Evolutionary conservation across 1,140 invertebrate species (phyloP).

Genomic region (Solen grandis): DNA sequence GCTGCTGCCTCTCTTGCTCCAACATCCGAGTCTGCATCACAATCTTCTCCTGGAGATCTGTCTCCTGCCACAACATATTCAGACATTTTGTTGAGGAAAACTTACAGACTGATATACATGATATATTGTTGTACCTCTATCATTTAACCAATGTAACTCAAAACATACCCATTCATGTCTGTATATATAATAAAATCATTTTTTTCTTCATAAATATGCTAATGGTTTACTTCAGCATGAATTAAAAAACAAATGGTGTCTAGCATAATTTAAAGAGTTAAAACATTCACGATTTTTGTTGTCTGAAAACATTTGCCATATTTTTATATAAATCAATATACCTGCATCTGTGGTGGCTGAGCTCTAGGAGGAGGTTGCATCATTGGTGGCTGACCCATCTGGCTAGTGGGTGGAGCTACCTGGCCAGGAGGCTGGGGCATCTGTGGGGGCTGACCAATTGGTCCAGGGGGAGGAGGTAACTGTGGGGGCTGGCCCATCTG

Average conservation of each 20-base stretch:
- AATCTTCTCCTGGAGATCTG: conserved; percentile 57
- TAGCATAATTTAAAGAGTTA: too few species aligned
- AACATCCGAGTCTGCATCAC: conserved; percentile 44
- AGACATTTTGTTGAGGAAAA: too few species aligned
- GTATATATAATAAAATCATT: too few species aligned
- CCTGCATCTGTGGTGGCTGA: not conserved
- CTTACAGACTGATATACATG: too few species aligned
- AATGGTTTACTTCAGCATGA: too few species aligned
- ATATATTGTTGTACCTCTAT: too few species aligned
- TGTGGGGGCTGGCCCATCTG: not conserved
- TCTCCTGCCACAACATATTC: conserved; percentile 49
- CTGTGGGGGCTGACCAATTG: not conserved
- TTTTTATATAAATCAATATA: not conserved
- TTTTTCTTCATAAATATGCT: too few species aligned
- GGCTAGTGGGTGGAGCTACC: not conserved
- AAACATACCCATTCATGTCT: too few species aligned
- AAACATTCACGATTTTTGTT: too few species aligned
- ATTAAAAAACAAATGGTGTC: too few species aligned
- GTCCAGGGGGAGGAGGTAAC: not conserved
- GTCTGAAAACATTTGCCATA: too few species aligned
- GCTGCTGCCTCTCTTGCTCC: conserved; percentile 50
- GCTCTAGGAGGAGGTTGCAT: not conserved
- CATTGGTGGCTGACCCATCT: conserved; percentile 1
- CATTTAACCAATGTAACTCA: too few species aligned
- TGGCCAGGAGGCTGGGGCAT: conserved; percentile 6